Evolutionary conservation across 2,113 vertebrate genomes (phyloP).

Genomic region (Grallaria varia): DNA sequence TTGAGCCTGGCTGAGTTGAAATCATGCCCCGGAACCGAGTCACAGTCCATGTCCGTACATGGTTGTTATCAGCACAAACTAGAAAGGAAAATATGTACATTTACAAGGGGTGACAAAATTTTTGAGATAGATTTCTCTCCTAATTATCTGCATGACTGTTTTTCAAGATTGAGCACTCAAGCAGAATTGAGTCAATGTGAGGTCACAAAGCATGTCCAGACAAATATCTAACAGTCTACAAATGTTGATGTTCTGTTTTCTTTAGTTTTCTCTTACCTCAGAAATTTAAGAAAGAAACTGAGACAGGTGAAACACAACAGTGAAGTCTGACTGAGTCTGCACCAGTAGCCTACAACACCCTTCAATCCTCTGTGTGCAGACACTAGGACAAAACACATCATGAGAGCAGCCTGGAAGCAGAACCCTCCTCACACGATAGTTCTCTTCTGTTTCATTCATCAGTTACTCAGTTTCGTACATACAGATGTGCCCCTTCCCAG

Average conservation of each 20-base stretch:
- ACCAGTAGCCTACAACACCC: background rate
- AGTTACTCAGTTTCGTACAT: background rate
- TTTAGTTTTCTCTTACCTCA: background rate
- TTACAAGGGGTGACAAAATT: background rate
- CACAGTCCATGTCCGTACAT: constrained; percentile 95
- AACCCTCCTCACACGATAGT: background rate
- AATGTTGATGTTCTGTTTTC: background rate
- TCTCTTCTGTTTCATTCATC: background rate
- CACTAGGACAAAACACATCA: background rate
- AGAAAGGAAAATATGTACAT: background rate
- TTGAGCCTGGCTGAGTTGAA: constrained; percentile 96
- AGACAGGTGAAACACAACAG: background rate
- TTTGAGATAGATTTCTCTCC: background rate
- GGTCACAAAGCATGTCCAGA: background rate
- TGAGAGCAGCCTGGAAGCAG: background rate
- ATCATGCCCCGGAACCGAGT: constrained; percentile 98
- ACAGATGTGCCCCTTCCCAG: background rate
- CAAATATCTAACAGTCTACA: background rate
- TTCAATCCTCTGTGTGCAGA: background rate
- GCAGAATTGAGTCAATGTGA: background rate
- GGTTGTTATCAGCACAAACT: constrained; percentile 98
- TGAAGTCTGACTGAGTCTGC: background rate
- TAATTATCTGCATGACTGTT: background rate
- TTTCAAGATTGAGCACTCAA: background rate
- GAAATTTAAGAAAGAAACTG: background rate